Conservation (phyloP, 2,888 invertebrate genomes). For the Zaprionus lineosus region DNA sequence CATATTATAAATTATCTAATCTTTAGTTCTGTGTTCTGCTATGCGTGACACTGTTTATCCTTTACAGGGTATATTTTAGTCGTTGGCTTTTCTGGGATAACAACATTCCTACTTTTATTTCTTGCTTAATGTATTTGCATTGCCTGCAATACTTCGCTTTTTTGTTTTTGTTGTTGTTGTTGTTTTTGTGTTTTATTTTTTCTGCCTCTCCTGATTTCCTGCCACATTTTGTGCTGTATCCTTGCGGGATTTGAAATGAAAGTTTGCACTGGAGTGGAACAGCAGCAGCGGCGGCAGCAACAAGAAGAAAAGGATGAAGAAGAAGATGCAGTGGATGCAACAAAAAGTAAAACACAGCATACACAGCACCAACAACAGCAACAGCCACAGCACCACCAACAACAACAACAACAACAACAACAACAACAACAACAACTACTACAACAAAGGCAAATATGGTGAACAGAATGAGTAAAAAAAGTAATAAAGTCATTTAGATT, state of each 20-base stretch:
- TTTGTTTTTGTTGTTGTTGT: constrained; percentile 19
- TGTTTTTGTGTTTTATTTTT: constrained; percentile 14
- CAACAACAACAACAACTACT: constrained; percentile 14
- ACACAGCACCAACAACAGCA: constrained; percentile 13
- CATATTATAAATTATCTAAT: too few species aligned
- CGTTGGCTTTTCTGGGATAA: too few species aligned
- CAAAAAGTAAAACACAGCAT: too few species aligned
- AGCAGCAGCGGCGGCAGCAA: too few species aligned
- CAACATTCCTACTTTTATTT: not conserved
- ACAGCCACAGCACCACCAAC: constrained; percentile 26
- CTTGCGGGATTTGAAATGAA: constrained; percentile 74
- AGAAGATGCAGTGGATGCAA: too few species aligned
- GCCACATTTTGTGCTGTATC: constrained; percentile 68
- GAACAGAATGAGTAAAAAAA: constrained; percentile 43
- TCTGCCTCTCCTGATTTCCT: constrained; percentile 54
- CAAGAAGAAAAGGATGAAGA: constrained; percentile 7
- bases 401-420: constrained; percentile 10
- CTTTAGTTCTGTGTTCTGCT: too few species aligned
- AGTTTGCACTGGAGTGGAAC: constrained; percentile 66
- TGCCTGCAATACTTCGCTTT: constrained; percentile 28
- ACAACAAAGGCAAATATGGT: constrained; percentile 43
- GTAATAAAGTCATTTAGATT: constrained; percentile 79
- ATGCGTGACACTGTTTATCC: too few species aligned
- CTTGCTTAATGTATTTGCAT: constrained; percentile 30
- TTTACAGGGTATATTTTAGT: not conserved